phyloP scores from a whole-genome alignment of 2,888 invertebrate genomes.

The Stenodema calcarata region DNA sequence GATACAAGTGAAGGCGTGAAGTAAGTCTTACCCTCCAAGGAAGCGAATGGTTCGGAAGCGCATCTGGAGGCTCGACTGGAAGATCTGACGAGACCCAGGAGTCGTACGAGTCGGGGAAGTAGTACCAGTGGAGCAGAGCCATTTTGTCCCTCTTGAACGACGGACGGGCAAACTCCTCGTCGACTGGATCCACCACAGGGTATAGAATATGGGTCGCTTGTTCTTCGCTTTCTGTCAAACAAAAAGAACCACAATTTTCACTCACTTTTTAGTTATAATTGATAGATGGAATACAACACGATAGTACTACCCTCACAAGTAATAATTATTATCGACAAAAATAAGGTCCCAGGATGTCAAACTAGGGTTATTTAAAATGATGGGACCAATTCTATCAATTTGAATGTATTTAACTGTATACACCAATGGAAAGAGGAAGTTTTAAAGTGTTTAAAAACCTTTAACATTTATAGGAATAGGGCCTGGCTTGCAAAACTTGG shows the following conservation, averaged over 20 bases:
- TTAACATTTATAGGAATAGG: too few relatives aligned
- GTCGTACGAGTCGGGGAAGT: conserved; percentile 92
- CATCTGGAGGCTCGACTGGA: conserved; percentile 62
- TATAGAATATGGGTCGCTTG: conserved; percentile 92
- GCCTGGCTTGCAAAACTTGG: too few relatives aligned
- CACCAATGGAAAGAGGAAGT: too few relatives aligned
- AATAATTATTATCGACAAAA: too few relatives aligned
- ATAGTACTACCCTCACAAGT: too few relatives aligned
- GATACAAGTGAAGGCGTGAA: neutral
- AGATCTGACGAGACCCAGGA: conserved; percentile 72
- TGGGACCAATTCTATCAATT: too few relatives aligned
- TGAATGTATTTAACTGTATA: too few relatives aligned
- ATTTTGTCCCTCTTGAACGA: conserved; percentile 78
- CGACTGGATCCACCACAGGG: conserved; percentile 82
- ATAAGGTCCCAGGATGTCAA: too few relatives aligned
- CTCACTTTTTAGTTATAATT: too few relatives aligned
- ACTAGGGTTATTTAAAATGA: too few relatives aligned
- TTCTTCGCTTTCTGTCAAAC: conserved; percentile 73
- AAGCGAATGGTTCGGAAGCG: conserved; percentile 59
- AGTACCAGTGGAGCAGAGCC: conserved; percentile 94
- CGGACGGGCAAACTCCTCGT: conserved; percentile 90
- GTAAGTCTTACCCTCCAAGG: conserved; percentile 51
- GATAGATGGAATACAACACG: too few relatives aligned
- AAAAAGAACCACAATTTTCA: neutral
- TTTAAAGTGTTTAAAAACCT: too few relatives aligned